Evolutionary conservation across 2,888 invertebrate genomes (phyloP), one percentile per base, ranked within the genome.

Genomic region (Tenthredo notha): DNA sequence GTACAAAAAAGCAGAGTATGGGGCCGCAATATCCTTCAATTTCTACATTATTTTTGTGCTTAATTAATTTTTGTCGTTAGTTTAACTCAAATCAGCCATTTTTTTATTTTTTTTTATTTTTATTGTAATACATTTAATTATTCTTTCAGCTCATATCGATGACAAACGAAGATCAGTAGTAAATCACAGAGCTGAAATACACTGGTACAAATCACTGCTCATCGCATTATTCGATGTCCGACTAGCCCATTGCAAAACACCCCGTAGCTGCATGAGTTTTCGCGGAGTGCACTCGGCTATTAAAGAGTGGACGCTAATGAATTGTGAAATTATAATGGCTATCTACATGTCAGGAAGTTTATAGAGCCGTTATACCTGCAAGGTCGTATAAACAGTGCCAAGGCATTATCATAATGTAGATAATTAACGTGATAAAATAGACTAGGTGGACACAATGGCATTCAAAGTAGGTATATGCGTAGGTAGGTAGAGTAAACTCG

Each of bases 221-320:
- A 43, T 21, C 9, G 43, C 21, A 74, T 74, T 43, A 43, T 74
- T 40, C 40, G 5, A 74, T 37, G 43, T 74, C 40, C 40, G 43
- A 74, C 37, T 33, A 33, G 12, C 37, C n/a, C 40, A 12, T 40
- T 74, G 1, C 43, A 10, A 43, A 43, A 67, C 18, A 67, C 33
- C 33, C 33, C 15, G 33, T 33, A 5, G 61, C 12, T 61, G 12
- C 25, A 33, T 33, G 67, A 67, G n/a, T 43, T 74, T 40, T 25
- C n/a, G 43, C 43, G 15, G 43, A 74, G 72, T 74, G 72, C 72
- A 74, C 9, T 15, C 72, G 43, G 21, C 72, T 43, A 74, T 74
- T 25, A 74, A 74, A 74, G 40, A 74, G 72, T 74, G 21, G 21
- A 21, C n/a, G 40, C 40, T 74, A 74, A 74, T 74, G 72, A 74